Base-by-base conservation (phyloP, 2,113 vertebrate species). In the Emydura subglobosa region DNA sequence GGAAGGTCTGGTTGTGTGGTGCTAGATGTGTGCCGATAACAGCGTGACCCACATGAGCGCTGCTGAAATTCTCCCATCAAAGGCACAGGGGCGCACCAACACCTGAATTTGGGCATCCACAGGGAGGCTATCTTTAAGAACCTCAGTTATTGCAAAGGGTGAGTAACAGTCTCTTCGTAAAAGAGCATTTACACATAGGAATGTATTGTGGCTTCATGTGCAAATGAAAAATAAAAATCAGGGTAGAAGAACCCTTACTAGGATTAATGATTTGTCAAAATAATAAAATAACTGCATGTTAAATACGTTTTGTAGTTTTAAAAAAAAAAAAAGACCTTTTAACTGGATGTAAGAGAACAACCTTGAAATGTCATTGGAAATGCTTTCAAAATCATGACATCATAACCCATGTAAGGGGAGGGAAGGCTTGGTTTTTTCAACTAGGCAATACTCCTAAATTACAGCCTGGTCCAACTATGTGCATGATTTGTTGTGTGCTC, bases 401-500 rank as follows among this genome's bases (percentile, higher is more conserved):
- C 83, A 42, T 68, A 68, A 68, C 61, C 39, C 57, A 80, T 86
- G 29, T 8, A 16, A 24, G 34, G 53, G 29, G 44, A 54, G 90
- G 61, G 79, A 39, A 1, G 1, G 76, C 80, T 90, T 90, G 79
- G 83, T 57, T 96, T 97, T 96, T 95, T 82, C 51, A 96, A 83
- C 55, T 51, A 49, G 83, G 27, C 94, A 79, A 5, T 95, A 91
- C 86, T 98, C 79, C 81, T 27, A 44, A 82, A 29, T 94, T 93
- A 61, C 50, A 82, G 93, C 91, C 55, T 97, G 61, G 89, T 96
- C 84, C 83, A 55, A 91, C 87, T 44, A 54, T 84, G 19, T 94
- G 84, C 92, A 76, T 86, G 50, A 42, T 93, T 78, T 93, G 92
- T 44, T 44, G 7, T 96, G 88, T 98, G 95, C 96, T 98, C 94